These are phyloP conservation scores for Artemia sinica DNA, from an alignment of 2,888 invertebrate species.

Conservation along the genomic window DNA sequence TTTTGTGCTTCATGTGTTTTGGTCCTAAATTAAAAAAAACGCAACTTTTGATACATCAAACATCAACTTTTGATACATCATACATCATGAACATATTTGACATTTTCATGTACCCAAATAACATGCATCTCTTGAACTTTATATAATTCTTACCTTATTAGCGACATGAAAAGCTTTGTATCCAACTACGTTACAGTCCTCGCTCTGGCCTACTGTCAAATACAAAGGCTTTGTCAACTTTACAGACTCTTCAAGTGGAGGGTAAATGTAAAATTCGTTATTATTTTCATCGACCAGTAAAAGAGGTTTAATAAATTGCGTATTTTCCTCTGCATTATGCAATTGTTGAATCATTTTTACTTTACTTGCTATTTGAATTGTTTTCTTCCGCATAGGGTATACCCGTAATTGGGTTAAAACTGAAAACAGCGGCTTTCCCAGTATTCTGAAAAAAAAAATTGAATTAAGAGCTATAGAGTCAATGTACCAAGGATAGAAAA, in stretches of 20 bases:
- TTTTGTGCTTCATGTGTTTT: no score
- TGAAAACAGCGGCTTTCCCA: conserved; percentile 50
- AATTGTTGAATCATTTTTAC: conserved; percentile 57
- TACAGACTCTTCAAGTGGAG: conserved; percentile 38
- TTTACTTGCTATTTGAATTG: conserved; percentile 42
- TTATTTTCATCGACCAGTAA: conserved; percentile 47
- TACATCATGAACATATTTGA: no score
- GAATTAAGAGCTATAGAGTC: conserved; percentile 17
- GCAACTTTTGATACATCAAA: no score
- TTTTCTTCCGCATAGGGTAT: conserved; percentile 36
- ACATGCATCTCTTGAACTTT: no score
- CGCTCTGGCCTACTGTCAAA: neutral
- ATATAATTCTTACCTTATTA: conserved; percentile 20
- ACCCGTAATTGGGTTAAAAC: conserved; percentile 83
- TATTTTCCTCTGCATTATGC: conserved; percentile 47
- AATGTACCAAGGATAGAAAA: conserved; percentile 8
- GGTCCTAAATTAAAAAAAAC: no score
- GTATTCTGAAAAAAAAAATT: conserved; percentile 35
- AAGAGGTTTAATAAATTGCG: conserved; percentile 50
- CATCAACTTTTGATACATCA: no score
- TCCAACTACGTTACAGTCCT: neutral
- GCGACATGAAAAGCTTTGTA: conserved; percentile 20
- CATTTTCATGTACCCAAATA: no score
- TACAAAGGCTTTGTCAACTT: conserved; percentile 29
- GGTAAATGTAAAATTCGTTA: conserved; percentile 46